Evolutionary conservation across 2,888 invertebrate genomes (phyloP).

Genomic region (Sminthurides aquaticus): DNA sequence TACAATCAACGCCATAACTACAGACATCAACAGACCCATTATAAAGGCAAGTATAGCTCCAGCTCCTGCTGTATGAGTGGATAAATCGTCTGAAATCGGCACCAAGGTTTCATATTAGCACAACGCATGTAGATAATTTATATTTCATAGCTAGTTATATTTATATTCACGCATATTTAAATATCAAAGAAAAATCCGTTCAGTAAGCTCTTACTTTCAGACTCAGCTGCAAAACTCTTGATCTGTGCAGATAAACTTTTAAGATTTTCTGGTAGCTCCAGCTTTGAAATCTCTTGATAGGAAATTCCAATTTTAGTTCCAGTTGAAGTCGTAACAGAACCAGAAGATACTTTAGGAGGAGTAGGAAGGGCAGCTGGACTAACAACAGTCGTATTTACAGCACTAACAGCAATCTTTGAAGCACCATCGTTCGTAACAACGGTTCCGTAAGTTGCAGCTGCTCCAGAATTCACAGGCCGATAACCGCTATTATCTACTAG

Average conservation of each 20-base stretch:
- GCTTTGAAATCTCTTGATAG: constrained; percentile 17
- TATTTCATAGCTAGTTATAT: too few relatives aligned
- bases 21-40: constrained; percentile 69
- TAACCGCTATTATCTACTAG: too few relatives aligned
- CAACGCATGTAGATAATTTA: too few relatives aligned
- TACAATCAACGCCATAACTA: constrained; percentile 69
- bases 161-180: too few relatives aligned
- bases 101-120: too few relatives aligned
- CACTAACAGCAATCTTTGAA: too few relatives aligned
- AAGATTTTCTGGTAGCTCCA: constrained; percentile 13
- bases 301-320: not conserved
- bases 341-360: not conserved
- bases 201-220: constrained; percentile 13
- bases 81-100: constrained; percentile 8
- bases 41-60: constrained; percentile 43
- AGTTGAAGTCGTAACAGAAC: not conserved
- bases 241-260: constrained; percentile 11
- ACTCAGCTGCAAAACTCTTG: constrained; percentile 13
- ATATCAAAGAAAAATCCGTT: too few relatives aligned
- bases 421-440: too few relatives aligned
- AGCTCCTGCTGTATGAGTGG: constrained; percentile 25
- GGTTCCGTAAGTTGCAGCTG: too few relatives aligned
- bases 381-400: not conserved
- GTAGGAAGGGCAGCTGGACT: not conserved
- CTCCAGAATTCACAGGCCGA: not conserved